Conservation (phyloP, 2,113 vertebrate genomes). For the Gymnobelideus leadbeateri region DNA sequence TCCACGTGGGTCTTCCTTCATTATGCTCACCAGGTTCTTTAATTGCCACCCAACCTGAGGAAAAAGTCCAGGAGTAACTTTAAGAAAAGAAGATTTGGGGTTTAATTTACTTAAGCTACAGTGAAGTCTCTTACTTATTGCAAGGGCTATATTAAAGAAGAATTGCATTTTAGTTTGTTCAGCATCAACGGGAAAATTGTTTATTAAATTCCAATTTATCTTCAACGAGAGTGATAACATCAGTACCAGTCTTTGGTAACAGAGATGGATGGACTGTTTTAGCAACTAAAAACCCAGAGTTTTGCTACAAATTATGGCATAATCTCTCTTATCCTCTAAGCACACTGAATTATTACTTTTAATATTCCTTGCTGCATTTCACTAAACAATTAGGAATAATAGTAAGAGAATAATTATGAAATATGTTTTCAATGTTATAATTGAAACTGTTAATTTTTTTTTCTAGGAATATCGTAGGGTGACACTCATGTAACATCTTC, state of each 20-base stretch:
- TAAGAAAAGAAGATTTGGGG: neutral
- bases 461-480: neutral
- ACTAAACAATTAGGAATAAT: conserved; percentile 36
- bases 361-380: conserved; percentile 57
- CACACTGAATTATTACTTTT: conserved; percentile 67
- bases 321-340: conserved; percentile 42
- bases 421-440: conserved; percentile 25
- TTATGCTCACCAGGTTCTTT: conserved; percentile 93
- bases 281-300: neutral
- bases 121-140: conserved; percentile 42
- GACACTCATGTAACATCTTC: neutral
- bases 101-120: conserved; percentile 24
- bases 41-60: conserved; percentile 93
- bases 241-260: conserved; percentile 32
- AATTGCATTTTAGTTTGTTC: conserved; percentile 33
- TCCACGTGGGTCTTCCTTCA: conserved; percentile 92
- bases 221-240: conserved; percentile 20
- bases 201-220: conserved; percentile 32
- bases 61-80: conserved; percentile 68
- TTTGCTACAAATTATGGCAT: conserved; percentile 24
- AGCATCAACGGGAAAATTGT: conserved; percentile 53
- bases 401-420: conserved; percentile 52
- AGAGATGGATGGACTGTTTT: neutral
- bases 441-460: conserved; percentile 16
- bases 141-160: neutral